phyloP scores from a whole-genome alignment of 2,888 invertebrate species.

The Chymomyza fuscimana region DNA sequence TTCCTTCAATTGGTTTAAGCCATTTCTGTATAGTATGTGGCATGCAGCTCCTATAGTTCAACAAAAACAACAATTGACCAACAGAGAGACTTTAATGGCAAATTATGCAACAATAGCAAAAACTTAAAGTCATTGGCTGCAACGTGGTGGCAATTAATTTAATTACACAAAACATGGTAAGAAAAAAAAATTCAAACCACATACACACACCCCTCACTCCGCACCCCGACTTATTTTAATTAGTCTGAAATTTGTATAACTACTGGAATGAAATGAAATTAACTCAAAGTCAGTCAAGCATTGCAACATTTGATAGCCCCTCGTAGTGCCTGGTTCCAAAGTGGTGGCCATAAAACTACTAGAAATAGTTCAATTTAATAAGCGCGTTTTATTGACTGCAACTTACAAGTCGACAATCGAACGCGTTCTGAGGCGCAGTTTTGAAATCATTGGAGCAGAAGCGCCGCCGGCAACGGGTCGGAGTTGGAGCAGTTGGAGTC shows the following conservation, averaged over 20 bases:
- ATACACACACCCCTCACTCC: slow-evolving; percentile 37
- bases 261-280: slow-evolving; percentile 33
- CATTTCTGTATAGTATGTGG: not conserved
- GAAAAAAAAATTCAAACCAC: slow-evolving; percentile 30
- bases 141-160: slow-evolving; percentile 54
- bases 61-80: not conserved
- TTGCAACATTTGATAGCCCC: slow-evolving; percentile 16
- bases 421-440: slow-evolving; percentile 53
- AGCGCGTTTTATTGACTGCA: slow-evolving; percentile 55
- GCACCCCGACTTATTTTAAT: slow-evolving; percentile 62
- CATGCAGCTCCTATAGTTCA: not conserved
- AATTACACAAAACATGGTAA: slow-evolving; percentile 54
- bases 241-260: slow-evolving; percentile 57
- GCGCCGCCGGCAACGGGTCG: slow-evolving; percentile 50
- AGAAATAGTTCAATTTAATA: slow-evolving; percentile 53
- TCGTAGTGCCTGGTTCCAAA: no score
- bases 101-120: slow-evolving; percentile 46
- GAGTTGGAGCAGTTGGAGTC: slow-evolving; percentile 16
- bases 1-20: not conserved
- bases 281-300: slow-evolving; percentile 42
- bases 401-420: slow-evolving; percentile 46
- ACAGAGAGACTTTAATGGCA: not conserved
- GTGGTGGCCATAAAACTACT: no score
- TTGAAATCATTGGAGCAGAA: slow-evolving; percentile 62
- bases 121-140: slow-evolving; percentile 16